Conservation (phyloP, 2,113 vertebrate genomes). For the Nibea albiflora region DNA sequence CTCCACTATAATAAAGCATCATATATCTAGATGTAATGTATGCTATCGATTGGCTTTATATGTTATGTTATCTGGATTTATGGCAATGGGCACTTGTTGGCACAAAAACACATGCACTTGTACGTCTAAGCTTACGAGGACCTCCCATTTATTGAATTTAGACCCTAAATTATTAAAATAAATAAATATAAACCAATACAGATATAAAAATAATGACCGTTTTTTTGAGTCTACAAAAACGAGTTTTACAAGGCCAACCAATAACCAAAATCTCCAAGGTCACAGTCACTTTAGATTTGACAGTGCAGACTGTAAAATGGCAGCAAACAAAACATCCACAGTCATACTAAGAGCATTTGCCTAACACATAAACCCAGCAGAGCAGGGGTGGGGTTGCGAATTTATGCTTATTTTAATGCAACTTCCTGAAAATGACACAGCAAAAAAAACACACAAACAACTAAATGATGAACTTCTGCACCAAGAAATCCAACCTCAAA, state of each 20-base stretch:
- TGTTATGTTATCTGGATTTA: constrained; percentile 27
- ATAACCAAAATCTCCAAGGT: constrained; percentile 28
- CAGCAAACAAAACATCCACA: constrained; percentile 6
- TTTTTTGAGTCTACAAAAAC: not conserved
- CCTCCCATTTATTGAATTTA: not conserved
- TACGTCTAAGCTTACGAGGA: not conserved
- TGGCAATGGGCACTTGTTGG: not conserved
- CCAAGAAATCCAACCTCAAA: not conserved
- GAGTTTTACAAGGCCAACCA: constrained; percentile 7
- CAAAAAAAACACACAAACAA: not conserved
- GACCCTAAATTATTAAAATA: not conserved
- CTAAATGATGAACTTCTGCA: too few relatives aligned
- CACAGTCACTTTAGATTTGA: constrained; percentile 16
- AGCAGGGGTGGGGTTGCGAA: not conserved
- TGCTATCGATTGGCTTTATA: not conserved
- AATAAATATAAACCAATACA: not conserved
- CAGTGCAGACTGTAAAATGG: not conserved
- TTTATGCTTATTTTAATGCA: not conserved
- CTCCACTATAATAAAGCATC: constrained; percentile 1
- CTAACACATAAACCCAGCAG: not conserved
- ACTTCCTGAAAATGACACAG: not conserved
- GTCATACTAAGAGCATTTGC: not conserved
- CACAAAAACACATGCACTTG: not conserved
- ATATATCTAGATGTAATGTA: constrained; percentile 8
- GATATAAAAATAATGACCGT: too few relatives aligned